Evolutionary conservation across 2,113 vertebrate genomes (phyloP), one percentile per base, ranked within the genome.

Genomic region (Astur gentilis): DNA sequence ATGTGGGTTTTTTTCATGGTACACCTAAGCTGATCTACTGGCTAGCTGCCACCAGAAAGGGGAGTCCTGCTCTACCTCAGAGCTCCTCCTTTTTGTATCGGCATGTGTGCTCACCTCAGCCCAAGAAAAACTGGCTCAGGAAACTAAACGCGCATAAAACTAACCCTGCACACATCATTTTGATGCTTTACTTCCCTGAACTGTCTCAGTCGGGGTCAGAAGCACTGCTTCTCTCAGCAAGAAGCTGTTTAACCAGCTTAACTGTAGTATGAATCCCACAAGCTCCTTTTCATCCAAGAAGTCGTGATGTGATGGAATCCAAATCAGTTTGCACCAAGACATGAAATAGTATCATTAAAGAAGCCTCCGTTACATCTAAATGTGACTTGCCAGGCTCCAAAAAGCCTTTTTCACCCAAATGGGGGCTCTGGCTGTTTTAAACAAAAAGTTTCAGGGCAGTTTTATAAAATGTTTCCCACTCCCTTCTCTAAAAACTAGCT

Each of bases 161-260:
- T 7, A 31, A n/a, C 22, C 9, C 27, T 50, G 73, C 14, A 9
- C 36, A 55, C 16, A 10, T 6, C 15, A 9, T 4, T 25, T 3
- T 1, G 20, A 27, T 6, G 21, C 36, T 45, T 34, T 3, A 31
- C 32, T 32, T 50, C 45, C 52, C 62, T 0, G 2, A n/a, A 20
- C 42, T 10, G 40, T 4, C 77, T 23, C 66, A 82, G 73, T 25
- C 1, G 2, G 70, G 60, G 50, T 27, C 58, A 38, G 83, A 27
- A 57, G 32, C 18, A 8, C 23, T 7, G 32, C 49, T 11, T 23
- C 52, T 44, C 44, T 70, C 55, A 52, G 40, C 40, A 81, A 23
- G 36, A 23, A 31, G 69, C 85, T 58, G 6, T 40, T 69, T 8
- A 32, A 57, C 0, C 0, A 72, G 34, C 60, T 84, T 3, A 3